phyloP scores from a whole-genome alignment of 2,797 vertebrate species.

The Gymnothorax javanicus region DNA sequence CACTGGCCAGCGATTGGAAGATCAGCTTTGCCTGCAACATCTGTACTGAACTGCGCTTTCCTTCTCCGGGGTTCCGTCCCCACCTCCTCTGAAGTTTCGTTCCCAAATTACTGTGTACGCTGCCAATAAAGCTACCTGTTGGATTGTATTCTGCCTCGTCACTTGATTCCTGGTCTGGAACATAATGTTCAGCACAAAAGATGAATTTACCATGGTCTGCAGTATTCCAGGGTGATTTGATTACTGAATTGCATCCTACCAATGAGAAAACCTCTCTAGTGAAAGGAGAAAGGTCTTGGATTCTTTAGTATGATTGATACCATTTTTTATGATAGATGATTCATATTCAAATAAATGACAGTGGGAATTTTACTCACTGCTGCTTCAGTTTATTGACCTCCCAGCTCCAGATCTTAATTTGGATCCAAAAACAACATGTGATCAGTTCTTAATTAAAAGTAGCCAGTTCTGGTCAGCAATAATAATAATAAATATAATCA shows the following conservation, averaged over 20 bases:
- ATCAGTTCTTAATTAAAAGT: neutral
- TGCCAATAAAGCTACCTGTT: no score
- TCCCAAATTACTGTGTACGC: no score
- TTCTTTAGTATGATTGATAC: no score
- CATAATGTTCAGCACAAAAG: neutral
- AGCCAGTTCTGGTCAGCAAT: neutral
- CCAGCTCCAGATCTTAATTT: neutral
- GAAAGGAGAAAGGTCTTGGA: neutral
- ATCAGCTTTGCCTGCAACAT: no score
- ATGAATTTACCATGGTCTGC: neutral
- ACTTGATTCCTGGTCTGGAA: no score
- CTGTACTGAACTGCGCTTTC: no score
- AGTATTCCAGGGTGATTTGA: neutral
- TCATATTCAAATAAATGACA: neutral
- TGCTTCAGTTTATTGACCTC: neutral
- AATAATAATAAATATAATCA: neutral
- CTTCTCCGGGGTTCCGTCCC: no score
- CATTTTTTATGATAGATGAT: neutral
- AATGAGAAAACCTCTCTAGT: neutral
- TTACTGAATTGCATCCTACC: neutral
- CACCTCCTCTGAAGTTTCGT: no score
- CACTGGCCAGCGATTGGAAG: no score
- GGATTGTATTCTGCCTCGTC: no score
- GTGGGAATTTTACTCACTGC: neutral
- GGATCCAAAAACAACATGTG: neutral